phyloP scores from a whole-genome alignment of 2,797 vertebrate genomes.

The Myripristis murdjan region DNA sequence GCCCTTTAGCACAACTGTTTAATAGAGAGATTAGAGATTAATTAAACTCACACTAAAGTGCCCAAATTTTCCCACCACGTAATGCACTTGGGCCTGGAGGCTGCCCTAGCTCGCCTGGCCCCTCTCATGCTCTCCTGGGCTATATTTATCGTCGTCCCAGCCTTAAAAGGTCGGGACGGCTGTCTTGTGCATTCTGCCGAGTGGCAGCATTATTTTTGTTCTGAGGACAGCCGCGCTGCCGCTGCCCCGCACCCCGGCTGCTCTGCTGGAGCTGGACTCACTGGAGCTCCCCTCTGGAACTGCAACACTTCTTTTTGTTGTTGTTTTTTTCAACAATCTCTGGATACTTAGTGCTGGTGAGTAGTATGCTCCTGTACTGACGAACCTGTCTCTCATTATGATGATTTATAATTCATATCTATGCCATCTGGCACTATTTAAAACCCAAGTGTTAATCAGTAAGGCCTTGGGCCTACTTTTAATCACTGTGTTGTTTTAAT shows the following conservation, averaged over 20 bases:
- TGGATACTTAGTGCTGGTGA: conserved; percentile 85
- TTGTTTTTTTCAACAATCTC: conserved; percentile 45
- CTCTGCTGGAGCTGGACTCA: conserved; percentile 81
- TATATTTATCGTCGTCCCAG: conserved; percentile 94
- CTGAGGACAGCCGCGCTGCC: conserved; percentile 87
- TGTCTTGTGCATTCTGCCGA: conserved; percentile 93
- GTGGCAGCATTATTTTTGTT: conserved; percentile 98
- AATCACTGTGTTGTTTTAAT: conserved; percentile 2
- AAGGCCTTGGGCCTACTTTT: conserved; percentile 27
- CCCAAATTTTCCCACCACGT: too few relatives aligned
- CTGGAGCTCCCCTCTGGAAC: conserved; percentile 80
- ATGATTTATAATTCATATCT: background rate
- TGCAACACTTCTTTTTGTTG: conserved; percentile 58
- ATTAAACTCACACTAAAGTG: too few relatives aligned
- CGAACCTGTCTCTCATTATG: background rate
- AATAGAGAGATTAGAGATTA: too few relatives aligned
- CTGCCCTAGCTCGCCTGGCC: conserved; percentile 50
- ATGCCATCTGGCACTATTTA: background rate
- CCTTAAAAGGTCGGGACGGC: conserved; percentile 98
- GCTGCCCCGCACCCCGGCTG: conserved; percentile 84
- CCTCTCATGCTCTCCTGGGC: conserved; percentile 78
- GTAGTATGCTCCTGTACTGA: conserved; percentile 51
- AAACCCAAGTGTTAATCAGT: background rate
- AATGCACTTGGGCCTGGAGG: background rate
- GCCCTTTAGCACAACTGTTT: too few relatives aligned